A percentile compares a stretch with the other conserved stretches of the same genome.
phyloP scores from a whole-genome alignment of 2,888 invertebrate genomes.

The Blastobasis lacticolella region DNA sequence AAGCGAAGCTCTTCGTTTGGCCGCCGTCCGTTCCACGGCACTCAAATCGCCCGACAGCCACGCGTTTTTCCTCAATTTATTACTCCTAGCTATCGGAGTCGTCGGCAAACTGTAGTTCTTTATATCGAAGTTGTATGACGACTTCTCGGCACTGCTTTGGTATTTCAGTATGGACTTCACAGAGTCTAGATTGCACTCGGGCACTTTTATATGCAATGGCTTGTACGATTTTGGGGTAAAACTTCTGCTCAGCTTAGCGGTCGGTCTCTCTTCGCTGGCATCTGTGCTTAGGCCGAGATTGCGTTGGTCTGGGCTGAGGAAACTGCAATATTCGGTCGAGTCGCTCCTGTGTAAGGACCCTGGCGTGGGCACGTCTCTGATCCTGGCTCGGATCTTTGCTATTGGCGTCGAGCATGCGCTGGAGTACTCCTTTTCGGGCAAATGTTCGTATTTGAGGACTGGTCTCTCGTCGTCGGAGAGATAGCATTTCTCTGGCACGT shows the following conservation, averaged over 20 bases:
- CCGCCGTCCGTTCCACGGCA: constrained; percentile 23
- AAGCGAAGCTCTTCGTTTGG: constrained; percentile 14
- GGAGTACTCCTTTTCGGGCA: constrained; percentile 43
- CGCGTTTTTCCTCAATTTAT: constrained; percentile 68
- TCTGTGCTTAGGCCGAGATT: constrained; percentile 34
- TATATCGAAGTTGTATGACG: constrained; percentile 66
- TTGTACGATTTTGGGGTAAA: constrained; percentile 66
- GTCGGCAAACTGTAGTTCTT: constrained; percentile 64
- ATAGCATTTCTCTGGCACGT: constrained; percentile 37
- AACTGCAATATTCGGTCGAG: constrained; percentile 67
- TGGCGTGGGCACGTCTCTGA: constrained; percentile 51
- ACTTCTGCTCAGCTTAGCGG: constrained; percentile 53
- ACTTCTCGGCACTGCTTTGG: constrained; percentile 29
- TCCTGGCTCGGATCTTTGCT: constrained; percentile 43
- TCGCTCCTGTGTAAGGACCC: constrained; percentile 56
- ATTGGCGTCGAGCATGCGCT: constrained; percentile 63
- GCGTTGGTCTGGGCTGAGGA: constrained; percentile 53
- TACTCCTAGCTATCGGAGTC: constrained; percentile 71
- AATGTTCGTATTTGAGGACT: constrained; percentile 29
- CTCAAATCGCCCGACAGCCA: constrained; percentile 66
- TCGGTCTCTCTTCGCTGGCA: constrained; percentile 33
- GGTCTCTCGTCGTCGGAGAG: constrained; percentile 31
- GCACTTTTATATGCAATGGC: constrained; percentile 63
- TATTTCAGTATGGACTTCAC: constrained; percentile 50
- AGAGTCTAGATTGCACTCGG: constrained; percentile 54